These are phyloP conservation scores for Sorex maritimensis DNA, from an alignment of 2,797 vertebrate species.

Conservation along the genomic window DNA sequence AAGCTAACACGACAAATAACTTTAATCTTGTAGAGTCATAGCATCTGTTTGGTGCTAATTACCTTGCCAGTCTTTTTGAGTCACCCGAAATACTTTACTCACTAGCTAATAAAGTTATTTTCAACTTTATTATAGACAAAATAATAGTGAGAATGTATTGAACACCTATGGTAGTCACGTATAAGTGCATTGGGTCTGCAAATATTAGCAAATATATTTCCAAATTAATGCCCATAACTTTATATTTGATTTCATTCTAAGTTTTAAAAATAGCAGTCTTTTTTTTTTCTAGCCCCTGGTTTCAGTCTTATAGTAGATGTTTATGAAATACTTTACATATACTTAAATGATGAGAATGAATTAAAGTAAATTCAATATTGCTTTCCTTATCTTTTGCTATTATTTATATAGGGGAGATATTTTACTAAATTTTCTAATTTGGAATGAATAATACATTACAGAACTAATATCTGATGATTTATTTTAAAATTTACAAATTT, in stretches of 20 bases:
- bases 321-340: neutral
- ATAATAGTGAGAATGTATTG: neutral
- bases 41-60: neutral
- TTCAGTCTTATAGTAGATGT: neutral
- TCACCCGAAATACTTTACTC: neutral
- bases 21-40: neutral
- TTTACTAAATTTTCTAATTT: neutral
- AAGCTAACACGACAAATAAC: neutral
- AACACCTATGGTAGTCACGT: neutral
- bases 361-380: neutral
- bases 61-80: neutral
- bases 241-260: neutral
- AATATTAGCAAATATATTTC: conserved; percentile 5
- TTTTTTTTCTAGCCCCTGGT: neutral
- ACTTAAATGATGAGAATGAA: neutral
- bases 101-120: neutral
- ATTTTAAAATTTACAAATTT: conserved; percentile 7
- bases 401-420: neutral
- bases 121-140: conserved; percentile 15
- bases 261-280: neutral
- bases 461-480: neutral
- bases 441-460: neutral
- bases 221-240: neutral
- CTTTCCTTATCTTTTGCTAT: neutral
- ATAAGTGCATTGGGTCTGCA: neutral